Base-by-base conservation (phyloP, 2,888 invertebrate genomes). In the Flexamia atlantica region DNA sequence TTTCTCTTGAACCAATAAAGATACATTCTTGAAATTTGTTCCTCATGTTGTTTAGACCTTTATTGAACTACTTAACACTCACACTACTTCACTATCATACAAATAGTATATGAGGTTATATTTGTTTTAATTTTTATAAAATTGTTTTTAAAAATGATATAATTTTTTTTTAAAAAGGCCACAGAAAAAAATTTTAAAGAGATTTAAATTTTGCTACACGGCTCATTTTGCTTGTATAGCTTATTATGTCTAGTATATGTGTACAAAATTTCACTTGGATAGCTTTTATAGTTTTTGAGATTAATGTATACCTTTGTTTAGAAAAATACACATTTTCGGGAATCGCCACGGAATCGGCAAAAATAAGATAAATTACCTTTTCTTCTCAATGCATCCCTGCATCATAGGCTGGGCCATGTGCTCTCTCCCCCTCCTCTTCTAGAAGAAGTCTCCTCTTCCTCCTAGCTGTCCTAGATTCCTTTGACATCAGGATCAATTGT, bases 181-280 rank as follows among this genome's bases (percentile, higher is more conserved):
- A 23, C 23, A 23, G 20, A 53, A 53, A 23, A 53, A 53, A 53
- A 23, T 3, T 20, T 23, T 12, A 53, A 20, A 10, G 23, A n/a
- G n/a, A n/a, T n/a, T n/a, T n/a, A n/a, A n/a, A n/a, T n/a, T n/a
- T n/a, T n/a, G 53, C 20, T 23, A 53, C 46, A 46, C 46, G 14
- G 72, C 32, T 72, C 72, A 72, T 32, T 30, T 72, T 30, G 72
- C 72, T 72, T 68, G n/a, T 68, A 36, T 23, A 32, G 40, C n/a
- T 40, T 32, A 36, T 36, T 36, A 14, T 28, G n/a, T 74, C 76
- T 25, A 36, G 53, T 53, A 70, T 32, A 70, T 70, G 70, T 70
- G 30, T n/a, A 36, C 36, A 70, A 70, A 25, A 40, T 40, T 28
- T 70, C 70, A 70, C n/a, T 28, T 36, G 20, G n/a, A n/a, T 70